Conservation (phyloP, 2,797 vertebrate genomes). For the Sebastes diaconus region DNA sequence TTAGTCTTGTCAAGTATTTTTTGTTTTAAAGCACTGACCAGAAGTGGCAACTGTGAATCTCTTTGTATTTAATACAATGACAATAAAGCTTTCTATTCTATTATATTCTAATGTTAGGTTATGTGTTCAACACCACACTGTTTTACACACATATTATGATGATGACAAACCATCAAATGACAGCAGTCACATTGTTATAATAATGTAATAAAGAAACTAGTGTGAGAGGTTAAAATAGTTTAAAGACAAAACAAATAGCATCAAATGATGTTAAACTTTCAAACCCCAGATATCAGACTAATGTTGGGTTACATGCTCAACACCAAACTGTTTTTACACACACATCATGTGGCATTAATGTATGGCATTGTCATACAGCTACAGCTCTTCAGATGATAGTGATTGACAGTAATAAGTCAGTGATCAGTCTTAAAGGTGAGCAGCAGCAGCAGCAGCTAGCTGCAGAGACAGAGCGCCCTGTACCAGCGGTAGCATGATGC, state of each 20-base stretch:
- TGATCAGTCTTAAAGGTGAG: not conserved
- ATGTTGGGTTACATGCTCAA: not conserved
- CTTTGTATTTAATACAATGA: no score
- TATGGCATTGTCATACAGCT: rapidly evolving
- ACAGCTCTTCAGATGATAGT: not conserved
- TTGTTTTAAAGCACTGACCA: no score
- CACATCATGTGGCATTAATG: not conserved
- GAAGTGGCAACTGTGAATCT: no score
- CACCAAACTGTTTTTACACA: no score
- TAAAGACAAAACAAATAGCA: not conserved
- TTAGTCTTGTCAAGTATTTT: no score
- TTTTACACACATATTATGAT: no score
- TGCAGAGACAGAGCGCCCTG: conserved; percentile 40
- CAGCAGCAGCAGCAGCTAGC: conserved; percentile 2
- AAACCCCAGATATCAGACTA: not conserved
- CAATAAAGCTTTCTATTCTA: no score
- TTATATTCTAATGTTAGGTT: no score
- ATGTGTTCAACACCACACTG: no score
- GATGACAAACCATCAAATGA: not conserved
- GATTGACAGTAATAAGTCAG: not conserved
- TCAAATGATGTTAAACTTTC: not conserved
- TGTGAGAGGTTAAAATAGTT: not conserved
- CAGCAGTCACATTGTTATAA: not conserved
- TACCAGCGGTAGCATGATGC: conserved; percentile 50
- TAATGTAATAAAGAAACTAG: no score